These are phyloP conservation scores for Drosophila trapezifrons DNA, from an alignment of 1,140 invertebrate genomes.

Conservation along the genomic window DNA sequence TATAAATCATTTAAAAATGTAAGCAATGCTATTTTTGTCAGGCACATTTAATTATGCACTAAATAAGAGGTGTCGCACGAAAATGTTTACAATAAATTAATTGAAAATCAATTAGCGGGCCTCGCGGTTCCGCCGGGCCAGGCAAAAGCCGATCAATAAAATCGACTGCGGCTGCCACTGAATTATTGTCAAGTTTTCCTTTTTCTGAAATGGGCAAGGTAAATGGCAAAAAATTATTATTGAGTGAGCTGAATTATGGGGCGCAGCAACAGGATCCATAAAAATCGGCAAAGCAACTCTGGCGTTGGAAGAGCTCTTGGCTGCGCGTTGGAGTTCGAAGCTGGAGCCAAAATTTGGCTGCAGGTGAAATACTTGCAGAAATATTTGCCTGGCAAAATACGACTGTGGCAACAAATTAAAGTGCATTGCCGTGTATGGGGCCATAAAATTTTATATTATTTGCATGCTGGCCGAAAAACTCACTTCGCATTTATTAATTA, in stretches of 20 bases:
- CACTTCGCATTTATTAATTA: conserved; percentile 74
- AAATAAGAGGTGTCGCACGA: conserved; percentile 70
- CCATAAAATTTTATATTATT: conserved; percentile 73
- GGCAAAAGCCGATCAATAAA: conserved; percentile 33
- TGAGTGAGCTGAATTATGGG: conserved; percentile 50
- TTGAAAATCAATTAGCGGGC: conserved; percentile 76
- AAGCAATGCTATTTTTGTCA: conserved; percentile 47
- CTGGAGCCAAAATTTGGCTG: conserved; percentile 22
- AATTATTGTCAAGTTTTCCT: conserved; percentile 47
- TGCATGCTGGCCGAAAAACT: conserved; percentile 39
- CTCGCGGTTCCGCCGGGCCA: conserved; percentile 13
- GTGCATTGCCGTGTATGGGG: conserved; percentile 69
- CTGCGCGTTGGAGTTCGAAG: not conserved
- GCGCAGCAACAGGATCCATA: conserved; percentile 45
- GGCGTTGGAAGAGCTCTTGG: conserved; percentile 1
- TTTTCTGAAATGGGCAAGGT: conserved; percentile 46
- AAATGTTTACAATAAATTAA: conserved; percentile 79
- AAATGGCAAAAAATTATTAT: conserved; percentile 56
- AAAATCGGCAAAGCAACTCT: conserved; percentile 23
- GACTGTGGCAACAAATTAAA: conserved; percentile 66
- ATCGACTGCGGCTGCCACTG: conserved; percentile 39
- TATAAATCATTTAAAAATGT: conserved; percentile 76
- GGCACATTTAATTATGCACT: conserved; percentile 66
- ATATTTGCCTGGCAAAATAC: conserved; percentile 52
- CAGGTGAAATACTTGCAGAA: conserved; percentile 66